phyloP scores from a whole-genome alignment of 30 jellyfish, hydroid and myxozoan genomes.

The Morbakka virulenta region DNA sequence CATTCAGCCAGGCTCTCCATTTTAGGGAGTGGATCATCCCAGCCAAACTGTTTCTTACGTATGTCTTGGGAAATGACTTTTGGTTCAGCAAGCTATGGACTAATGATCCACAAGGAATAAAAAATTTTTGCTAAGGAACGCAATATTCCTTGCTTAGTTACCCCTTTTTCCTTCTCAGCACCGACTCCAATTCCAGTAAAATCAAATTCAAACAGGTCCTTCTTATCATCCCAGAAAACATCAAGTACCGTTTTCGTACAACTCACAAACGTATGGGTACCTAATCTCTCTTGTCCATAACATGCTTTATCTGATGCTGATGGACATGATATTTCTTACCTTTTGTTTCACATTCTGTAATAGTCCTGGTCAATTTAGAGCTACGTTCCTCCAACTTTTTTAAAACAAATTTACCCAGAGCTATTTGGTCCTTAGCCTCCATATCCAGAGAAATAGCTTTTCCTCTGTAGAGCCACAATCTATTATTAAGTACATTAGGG shows the following conservation, averaged over 20 bases:
- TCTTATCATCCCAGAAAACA: slow-evolving; percentile 15
- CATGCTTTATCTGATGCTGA: not conserved
- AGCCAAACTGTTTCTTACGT: not conserved
- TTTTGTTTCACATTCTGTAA: not conserved
- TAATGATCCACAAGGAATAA: slow-evolving; percentile 25
- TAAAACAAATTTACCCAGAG: slow-evolving; percentile 14
- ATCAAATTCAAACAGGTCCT: slow-evolving; percentile 9
- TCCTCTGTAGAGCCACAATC: slow-evolving; percentile 9
- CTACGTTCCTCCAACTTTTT: slow-evolving; percentile 24
- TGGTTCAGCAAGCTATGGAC: slow-evolving; percentile 1
- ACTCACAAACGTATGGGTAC: not conserved
- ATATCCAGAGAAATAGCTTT: slow-evolving; percentile 12
- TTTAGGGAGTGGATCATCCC: slow-evolving; percentile 25
- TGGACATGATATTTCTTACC: not conserved
- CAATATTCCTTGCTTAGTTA: not conserved
- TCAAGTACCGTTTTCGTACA: slow-evolving; percentile 12
- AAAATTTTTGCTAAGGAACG: slow-evolving; percentile 15
- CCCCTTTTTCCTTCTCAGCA: not conserved
- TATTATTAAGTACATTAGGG: slow-evolving; percentile 4
- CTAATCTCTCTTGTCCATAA: slow-evolving; percentile 1
- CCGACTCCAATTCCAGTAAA: not conserved
- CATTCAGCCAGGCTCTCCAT: slow-evolving; percentile 20
- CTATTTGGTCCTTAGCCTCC: slow-evolving; percentile 20
- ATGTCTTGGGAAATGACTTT: slow-evolving; percentile 29
- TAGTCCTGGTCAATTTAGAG: not conserved